Percentiles rank a stretch among this genome's conserved stretches.
phyloP scores from a whole-genome alignment of 2,797 vertebrate species.

The Novumbra hubbsi region DNA sequence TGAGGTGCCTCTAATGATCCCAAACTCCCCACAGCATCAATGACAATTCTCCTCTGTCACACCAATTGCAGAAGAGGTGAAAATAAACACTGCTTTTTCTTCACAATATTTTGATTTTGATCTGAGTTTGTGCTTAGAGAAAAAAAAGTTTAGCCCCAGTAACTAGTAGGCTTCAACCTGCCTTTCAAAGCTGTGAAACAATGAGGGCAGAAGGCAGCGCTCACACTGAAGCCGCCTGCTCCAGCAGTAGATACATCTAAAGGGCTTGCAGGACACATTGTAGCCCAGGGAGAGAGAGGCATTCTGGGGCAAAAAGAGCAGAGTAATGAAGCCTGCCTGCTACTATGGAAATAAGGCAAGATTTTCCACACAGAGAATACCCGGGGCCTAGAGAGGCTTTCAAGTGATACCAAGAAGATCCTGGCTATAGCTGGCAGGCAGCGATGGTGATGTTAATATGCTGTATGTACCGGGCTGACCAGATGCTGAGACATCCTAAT shows the following conservation, averaged over 20 bases:
- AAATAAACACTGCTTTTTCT: constrained; percentile 33
- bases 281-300: constrained; percentile 45
- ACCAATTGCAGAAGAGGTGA: constrained; percentile 31
- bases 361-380: constrained; percentile 16
- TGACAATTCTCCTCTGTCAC: constrained; percentile 37
- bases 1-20: constrained; percentile 37
- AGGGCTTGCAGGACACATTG: constrained; percentile 36
- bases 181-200: constrained; percentile 37
- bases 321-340: constrained; percentile 53
- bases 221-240: constrained; percentile 39
- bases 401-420: constrained; percentile 12
- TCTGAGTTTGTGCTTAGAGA: constrained; percentile 12
- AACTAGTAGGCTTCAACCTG: constrained; percentile 13
- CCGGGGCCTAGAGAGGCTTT: constrained; percentile 20
- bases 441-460: constrained; percentile 22
- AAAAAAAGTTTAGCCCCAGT: constrained; percentile 29
- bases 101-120: constrained; percentile 32
- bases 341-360: too few relatives aligned
- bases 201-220: constrained; percentile 30
- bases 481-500: constrained; percentile 54
- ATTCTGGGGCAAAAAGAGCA: constrained; percentile 45
- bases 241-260: constrained; percentile 27
- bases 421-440: constrained; percentile 26
- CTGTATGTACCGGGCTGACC: constrained; percentile 14
- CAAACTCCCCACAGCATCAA: constrained; percentile 45